Evolutionary conservation across 2,113 vertebrate species (phyloP).

Genomic region (Eclectus roratus): DNA sequence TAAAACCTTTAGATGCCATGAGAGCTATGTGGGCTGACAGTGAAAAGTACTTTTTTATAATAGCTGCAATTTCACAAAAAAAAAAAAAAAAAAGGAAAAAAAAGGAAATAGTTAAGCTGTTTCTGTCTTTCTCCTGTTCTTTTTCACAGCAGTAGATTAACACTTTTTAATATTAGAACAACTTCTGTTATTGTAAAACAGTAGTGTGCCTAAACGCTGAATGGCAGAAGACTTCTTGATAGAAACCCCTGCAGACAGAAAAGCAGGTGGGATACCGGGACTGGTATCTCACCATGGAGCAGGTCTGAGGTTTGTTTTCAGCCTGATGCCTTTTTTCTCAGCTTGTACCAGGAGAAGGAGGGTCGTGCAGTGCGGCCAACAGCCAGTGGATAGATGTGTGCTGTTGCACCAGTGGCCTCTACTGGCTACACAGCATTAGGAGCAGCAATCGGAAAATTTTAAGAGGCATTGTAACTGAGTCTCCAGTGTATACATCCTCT

Average conservation of each 20-base stretch:
- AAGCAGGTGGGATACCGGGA: too few species aligned
- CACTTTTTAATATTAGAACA: neutral
- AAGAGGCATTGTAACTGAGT: neutral
- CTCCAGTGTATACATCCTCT: neutral
- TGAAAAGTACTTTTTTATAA: constrained; percentile 16
- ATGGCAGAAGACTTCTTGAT: neutral
- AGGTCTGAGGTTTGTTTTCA: neutral
- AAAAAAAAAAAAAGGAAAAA: fast-evolving
- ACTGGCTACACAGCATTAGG: neutral
- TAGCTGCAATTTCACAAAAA: neutral
- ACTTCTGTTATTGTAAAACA: neutral
- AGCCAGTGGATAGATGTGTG: neutral
- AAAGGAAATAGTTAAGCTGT: neutral
- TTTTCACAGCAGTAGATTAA: neutral
- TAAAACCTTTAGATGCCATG: neutral
- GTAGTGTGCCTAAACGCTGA: neutral
- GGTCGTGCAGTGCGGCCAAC: neutral
- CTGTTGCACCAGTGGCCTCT: neutral
- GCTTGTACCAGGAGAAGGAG: neutral
- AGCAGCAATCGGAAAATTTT: neutral
- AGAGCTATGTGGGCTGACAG: neutral
- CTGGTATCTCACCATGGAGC: too few species aligned
- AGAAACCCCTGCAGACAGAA: neutral
- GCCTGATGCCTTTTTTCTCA: neutral
- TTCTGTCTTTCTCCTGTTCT: neutral